Base-by-base conservation (phyloP, 2,888 invertebrate species). In the Macaria liturata region DNA sequence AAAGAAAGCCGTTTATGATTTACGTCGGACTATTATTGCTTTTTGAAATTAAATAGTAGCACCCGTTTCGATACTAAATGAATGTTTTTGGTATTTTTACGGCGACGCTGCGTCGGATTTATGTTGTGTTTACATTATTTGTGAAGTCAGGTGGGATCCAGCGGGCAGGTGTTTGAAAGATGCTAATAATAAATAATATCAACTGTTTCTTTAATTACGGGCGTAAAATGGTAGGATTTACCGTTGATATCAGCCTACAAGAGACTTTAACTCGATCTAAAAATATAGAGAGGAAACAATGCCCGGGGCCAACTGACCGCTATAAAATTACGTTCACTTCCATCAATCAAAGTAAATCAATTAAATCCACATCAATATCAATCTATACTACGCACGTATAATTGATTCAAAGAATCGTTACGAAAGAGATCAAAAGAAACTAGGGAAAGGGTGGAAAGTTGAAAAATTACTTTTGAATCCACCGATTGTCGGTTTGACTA, bases 1-100 rank as follows among this genome's bases (percentile, higher is more conserved):
- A 83, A 85, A 79, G 81, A 83, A 83, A 85, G 81, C 81, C 80
- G 80, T 84, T 81, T 83, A 81, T 87, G 88, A 88, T 87, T 87
- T 86, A 88, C 76, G 78, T 65, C 64, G 43, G 61, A 68, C 68
- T 78, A 80, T 82, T 84, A 84, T 81, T 80, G 77, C 78, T 77
- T 77, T 80, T 72, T 72, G 72, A 80, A 78, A 82, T 82, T 80
- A 81, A 83, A 85, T 80, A 76, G 77, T 72, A 71, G 74, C 78
- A 71, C 59, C 65, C 66, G 72, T 77, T 74, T 67, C 75, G 68
- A 76, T 75, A 75, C 61, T 70, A 71, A 72, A 70, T 71, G 69
- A 70, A 70, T 74, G 71, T 67, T 71, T 67, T 71, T 62, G 65
- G 67, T 67, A 66, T 67, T 72, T 68, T 69, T 67, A 69, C 65